phyloP scores from a whole-genome alignment of 2,797 vertebrate species.

The Diglossa cyanea region DNA sequence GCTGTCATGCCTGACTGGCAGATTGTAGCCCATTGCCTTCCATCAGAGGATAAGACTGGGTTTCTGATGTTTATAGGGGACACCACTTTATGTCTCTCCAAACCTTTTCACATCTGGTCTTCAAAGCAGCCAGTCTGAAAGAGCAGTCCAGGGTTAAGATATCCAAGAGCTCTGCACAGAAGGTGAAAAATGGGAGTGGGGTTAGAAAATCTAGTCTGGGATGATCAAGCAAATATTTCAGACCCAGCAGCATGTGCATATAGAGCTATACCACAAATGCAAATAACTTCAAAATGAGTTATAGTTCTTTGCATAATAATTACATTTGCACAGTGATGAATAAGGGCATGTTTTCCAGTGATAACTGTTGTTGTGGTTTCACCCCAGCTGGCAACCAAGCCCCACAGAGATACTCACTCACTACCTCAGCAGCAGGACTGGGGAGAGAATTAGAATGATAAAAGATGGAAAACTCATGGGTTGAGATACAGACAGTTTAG shows the following conservation, averaged over 20 bases:
- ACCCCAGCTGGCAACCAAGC: neutral
- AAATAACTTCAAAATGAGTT: neutral
- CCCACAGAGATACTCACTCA: neutral
- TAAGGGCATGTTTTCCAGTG: neutral
- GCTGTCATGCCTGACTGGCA: neutral
- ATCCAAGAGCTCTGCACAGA: neutral
- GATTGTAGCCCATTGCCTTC: neutral
- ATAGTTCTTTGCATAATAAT: neutral
- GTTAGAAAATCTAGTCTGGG: neutral
- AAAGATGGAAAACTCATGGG: neutral
- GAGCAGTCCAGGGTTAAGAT: neutral
- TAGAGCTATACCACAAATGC: neutral
- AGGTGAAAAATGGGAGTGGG: neutral
- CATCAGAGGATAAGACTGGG: neutral
- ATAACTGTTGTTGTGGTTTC: neutral
- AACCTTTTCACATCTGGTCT: neutral
- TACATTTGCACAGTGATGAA: neutral
- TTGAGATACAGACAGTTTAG: neutral
- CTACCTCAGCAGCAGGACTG: neutral
- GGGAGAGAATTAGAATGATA: neutral
- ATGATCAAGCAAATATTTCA: neutral
- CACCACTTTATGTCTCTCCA: neutral
- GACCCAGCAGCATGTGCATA: neutral
- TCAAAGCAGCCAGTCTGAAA: neutral
- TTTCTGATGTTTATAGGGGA: neutral